A percentile compares a stretch with the other conserved stretches of the same genome.
Conservation (phyloP, 2,113 vertebrate species). For the Eclectus roratus region DNA sequence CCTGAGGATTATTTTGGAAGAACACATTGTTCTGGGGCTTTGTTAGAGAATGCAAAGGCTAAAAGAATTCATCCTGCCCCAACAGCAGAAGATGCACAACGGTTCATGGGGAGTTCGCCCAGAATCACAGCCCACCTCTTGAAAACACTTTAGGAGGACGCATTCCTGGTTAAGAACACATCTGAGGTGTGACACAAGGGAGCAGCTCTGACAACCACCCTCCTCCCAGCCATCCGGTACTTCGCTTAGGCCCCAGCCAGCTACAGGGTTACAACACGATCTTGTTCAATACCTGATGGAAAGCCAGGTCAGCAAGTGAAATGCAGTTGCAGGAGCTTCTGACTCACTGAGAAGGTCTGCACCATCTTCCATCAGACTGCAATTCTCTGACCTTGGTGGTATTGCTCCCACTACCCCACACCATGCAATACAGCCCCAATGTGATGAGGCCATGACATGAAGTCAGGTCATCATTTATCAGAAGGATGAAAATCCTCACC, state of each 20-base stretch:
- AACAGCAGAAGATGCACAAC: fast-evolving
- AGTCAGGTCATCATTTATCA: background rate
- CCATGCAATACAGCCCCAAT: background rate
- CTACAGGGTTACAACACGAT: background rate
- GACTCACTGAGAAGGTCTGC: background rate
- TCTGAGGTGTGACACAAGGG: background rate
- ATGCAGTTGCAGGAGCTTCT: background rate
- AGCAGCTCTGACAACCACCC: background rate
- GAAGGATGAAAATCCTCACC: background rate
- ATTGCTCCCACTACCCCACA: background rate
- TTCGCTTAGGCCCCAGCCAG: background rate
- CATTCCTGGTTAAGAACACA: background rate
- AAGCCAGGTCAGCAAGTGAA: background rate
- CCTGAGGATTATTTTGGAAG: background rate
- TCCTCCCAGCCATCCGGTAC: background rate
- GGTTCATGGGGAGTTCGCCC: fast-evolving
- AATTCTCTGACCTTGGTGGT: background rate
- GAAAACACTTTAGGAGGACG: background rate
- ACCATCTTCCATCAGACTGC: background rate
- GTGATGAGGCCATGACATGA: background rate
- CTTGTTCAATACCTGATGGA: background rate
- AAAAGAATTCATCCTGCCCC: background rate
- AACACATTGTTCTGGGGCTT: background rate
- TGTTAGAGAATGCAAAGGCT: background rate
- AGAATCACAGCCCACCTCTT: background rate